Conservation (phyloP, 2,888 invertebrate species). For the Philereme vetulata region DNA sequence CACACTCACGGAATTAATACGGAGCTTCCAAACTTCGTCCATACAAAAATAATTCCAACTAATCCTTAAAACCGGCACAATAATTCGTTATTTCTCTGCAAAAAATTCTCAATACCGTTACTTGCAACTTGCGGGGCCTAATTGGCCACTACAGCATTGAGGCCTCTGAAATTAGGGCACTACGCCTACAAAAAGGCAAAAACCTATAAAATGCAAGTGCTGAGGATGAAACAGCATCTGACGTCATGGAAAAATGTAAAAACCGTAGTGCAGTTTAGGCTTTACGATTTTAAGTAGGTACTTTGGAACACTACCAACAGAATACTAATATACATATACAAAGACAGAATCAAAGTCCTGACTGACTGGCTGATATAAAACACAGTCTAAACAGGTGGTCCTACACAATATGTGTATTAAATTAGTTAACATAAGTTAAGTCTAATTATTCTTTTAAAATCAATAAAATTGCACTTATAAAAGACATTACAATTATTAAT, state of each 20-base stretch:
- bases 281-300: conserved; percentile 25
- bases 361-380: no score
- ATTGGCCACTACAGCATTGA: conserved; percentile 29
- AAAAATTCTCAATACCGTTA: conserved; percentile 13
- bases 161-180: conserved; percentile 27
- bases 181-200: conserved; percentile 24
- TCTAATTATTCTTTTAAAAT: no score
- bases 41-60: neutral
- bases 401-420: no score
- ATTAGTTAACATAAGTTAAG: no score
- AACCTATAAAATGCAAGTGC: conserved; percentile 39
- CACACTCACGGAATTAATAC: no score
- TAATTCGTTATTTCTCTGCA: conserved; percentile 11
- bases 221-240: conserved; percentile 38
- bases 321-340: no score
- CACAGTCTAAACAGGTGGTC: no score
- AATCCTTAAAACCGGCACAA: neutral
- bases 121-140: conserved; percentile 14
- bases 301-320: no score
- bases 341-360: no score
- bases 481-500: no score
- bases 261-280: conserved; percentile 30
- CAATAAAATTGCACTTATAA: no score
- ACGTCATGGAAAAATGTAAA: conserved; percentile 30
- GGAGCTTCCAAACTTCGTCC: conserved; percentile 1